These are phyloP conservation scores for Megatriorchis doriae DNA, from an alignment of 2,113 vertebrate species.

Conservation along the genomic window DNA sequence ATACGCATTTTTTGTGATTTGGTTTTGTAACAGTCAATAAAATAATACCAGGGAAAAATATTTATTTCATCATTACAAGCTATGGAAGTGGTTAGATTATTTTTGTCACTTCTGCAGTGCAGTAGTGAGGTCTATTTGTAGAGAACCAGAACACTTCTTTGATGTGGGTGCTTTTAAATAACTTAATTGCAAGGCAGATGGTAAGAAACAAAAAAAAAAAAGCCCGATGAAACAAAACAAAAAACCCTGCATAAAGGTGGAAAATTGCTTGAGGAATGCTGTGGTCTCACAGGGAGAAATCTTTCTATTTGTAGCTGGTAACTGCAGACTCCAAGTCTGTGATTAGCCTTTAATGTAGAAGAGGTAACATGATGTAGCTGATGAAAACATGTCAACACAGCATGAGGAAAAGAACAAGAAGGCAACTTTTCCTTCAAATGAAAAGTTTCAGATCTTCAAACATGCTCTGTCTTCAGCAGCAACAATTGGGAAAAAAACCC, in stretches of 20 bases:
- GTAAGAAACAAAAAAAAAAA: conserved; percentile 10
- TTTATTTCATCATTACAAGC: neutral
- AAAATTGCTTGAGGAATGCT: conserved; percentile 63
- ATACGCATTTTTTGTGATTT: neutral
- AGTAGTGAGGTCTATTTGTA: conserved; percentile 24
- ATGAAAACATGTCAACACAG: conserved; percentile 56
- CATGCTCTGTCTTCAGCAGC: neutral
- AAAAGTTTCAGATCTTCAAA: conserved; percentile 55
- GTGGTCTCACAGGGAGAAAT: conserved; percentile 52
- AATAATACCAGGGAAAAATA: neutral
- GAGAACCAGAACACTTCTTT: conserved; percentile 26
- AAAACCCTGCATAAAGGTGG: conserved; percentile 39
- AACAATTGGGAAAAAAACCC: neutral
- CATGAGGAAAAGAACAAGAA: conserved; percentile 9
- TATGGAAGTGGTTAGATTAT: neutral
- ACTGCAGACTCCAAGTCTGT: conserved; percentile 39
- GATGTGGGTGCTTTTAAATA: conserved; percentile 60
- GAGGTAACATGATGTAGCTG: conserved; percentile 38
- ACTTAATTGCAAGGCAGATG: conserved; percentile 66
- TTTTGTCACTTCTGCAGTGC: conserved; percentile 33
- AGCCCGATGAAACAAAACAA: conserved; percentile 25
- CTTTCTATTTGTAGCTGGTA: conserved; percentile 51
- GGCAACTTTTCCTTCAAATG: conserved; percentile 11
- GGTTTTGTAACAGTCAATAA: neutral
- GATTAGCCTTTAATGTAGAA: conserved; percentile 62